Base-by-base conservation (phyloP, 2,113 vertebrate species). In the Romanogobio albipinnatus region DNA sequence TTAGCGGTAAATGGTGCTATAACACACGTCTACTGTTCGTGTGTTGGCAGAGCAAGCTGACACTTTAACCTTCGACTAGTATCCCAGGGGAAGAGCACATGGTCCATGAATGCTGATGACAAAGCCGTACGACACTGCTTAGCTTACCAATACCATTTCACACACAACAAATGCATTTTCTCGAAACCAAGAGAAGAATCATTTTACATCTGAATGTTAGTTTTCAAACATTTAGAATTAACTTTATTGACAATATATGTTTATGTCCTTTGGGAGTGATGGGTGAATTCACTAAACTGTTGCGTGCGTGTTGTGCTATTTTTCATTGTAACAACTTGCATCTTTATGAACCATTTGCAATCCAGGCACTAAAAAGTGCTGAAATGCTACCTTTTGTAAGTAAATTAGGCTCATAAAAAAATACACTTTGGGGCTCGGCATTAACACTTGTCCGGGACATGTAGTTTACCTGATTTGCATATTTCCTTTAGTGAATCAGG, bases 31-130 rank as follows among this genome's bases (percentile, higher is more conserved):
- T 43, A 77, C 64, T 85, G 84, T 85, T 83, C 17, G 66, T 80
- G 76, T 68, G 86, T 82, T 73, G 68, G 81, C 64, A 62, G 74
- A 81, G 84, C 64, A 62, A 62, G 77, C 56, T 74, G 78, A 51
- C 78, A 75, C 58, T 80, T 76, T 86, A 86, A 88, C 85, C 85
- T 86, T 84, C 73, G 81, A 78, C 84, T 77, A 73, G 78, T 68
- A 61, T 70, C 56, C 74, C 82, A 56, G 4, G 4, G 78, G 82
- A 86, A 33, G 19, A 66, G 71, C 64, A 51, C 62, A 74, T 74
- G 64, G 61, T 82, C 77, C 15, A 33, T 88, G 87, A 88, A 88
- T 88, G 82, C 82, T 86, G 84, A 88, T 88, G 83, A 76, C 51
- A 64, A 33, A 62, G 15, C 10, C 45, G 9, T 14, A 39, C n/a